phyloP scores from a whole-genome alignment of 2,113 vertebrate genomes.

The Marmota flaviventris region DNA sequence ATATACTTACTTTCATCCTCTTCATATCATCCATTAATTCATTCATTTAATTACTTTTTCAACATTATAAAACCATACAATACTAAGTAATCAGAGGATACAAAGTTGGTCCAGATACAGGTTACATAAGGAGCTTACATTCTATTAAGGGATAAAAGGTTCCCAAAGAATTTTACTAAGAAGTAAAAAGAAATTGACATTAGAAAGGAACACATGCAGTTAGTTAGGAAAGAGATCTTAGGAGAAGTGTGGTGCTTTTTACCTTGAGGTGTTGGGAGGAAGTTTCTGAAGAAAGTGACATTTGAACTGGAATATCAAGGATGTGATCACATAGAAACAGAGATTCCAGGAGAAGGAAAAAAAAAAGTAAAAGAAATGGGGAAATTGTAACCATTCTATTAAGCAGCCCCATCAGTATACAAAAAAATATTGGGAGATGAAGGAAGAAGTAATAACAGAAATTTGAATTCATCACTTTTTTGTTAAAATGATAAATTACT shows the following conservation, averaged over 20 bases:
- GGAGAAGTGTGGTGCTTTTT: background rate
- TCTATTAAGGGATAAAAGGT: background rate
- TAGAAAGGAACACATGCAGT: background rate
- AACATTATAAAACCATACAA: background rate
- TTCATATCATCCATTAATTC: background rate
- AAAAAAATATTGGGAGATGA: background rate
- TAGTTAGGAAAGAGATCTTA: background rate
- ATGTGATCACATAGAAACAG: background rate
- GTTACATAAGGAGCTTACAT: background rate
- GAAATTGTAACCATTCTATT: background rate
- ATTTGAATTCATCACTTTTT: background rate
- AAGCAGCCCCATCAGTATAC: background rate
- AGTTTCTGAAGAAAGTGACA: background rate
- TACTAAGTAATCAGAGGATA: background rate
- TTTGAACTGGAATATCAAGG: background rate
- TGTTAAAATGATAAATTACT: background rate
- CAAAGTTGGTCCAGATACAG: background rate
- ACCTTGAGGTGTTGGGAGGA: background rate
- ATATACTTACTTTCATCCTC: background rate
- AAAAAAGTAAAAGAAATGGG: background rate
- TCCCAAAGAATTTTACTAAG: background rate
- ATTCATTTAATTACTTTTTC: background rate
- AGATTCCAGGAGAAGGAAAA: background rate
- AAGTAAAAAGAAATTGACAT: background rate
- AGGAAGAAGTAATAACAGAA: background rate